A percentile compares a stretch with the other conserved stretches of the same genome.
These are phyloP conservation scores for Harpagoxenus sublaevis DNA, from an alignment of 2,888 invertebrate species.

Conservation along the genomic window DNA sequence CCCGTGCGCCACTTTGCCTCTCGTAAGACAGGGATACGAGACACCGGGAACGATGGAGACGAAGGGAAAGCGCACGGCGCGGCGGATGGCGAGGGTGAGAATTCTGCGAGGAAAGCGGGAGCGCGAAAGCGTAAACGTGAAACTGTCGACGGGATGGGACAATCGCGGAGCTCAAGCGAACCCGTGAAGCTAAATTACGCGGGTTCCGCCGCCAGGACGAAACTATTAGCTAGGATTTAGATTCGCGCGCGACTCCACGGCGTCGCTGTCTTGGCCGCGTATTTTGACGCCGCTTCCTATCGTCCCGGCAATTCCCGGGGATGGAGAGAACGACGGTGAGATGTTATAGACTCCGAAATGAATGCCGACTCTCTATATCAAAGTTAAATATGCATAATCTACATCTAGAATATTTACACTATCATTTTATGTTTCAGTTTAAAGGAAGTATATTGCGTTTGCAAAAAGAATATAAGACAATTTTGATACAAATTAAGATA, in stretches of 20 bases:
- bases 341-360: slow-evolving; percentile 13
- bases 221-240: slow-evolving; percentile 82
- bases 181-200: slow-evolving; percentile 82
- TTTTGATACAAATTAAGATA: background rate
- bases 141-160: slow-evolving; percentile 54
- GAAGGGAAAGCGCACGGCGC: background rate
- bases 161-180: slow-evolving; percentile 58
- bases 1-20: slow-evolving; percentile 71
- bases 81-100: slow-evolving; percentile 9
- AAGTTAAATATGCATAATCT: background rate
- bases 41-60: slow-evolving; percentile 39
- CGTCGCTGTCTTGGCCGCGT: slow-evolving; percentile 34
- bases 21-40: slow-evolving; percentile 74
- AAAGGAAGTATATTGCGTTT: background rate
- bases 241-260: slow-evolving; percentile 66
- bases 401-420: background rate
- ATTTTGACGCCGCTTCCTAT: slow-evolving; percentile 35
- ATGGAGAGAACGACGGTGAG: slow-evolving; percentile 4
- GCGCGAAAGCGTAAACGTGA: slow-evolving; percentile 58
- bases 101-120: slow-evolving; percentile 48
- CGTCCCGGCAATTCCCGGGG: slow-evolving; percentile 14
- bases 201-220: slow-evolving; percentile 69
- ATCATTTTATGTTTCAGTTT: background rate
- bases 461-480: background rate
- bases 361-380: background rate